Base-by-base conservation (phyloP, 2,797 vertebrate genomes). In the Todus mexicanus region DNA sequence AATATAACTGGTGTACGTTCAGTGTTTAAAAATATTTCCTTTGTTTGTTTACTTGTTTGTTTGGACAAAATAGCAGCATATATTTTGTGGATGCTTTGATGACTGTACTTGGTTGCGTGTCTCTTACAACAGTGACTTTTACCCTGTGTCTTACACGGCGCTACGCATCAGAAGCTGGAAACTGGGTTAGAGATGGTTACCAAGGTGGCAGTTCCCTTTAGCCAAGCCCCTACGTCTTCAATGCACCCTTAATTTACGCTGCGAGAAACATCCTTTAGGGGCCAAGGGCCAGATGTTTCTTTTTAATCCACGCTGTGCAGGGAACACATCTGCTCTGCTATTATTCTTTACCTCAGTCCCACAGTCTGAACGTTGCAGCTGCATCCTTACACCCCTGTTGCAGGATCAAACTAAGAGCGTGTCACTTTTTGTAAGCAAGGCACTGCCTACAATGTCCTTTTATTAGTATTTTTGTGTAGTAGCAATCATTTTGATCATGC, bases 281-380 rank as follows among this genome's bases (percentile, higher is more conserved):
- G 88, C 94, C 84, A 95, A 95, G 85, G 94, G 87, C 85, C 95
- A 96, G 90, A 94, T 91, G 87, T 92, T 95, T 89, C 90, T 86
- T 94, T 95, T 94, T 89, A 93, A 91, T 91, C 87, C 84, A 56
- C 2, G 6, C 90, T 70, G 84, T 63, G 59, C 76, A 85, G 76
- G 87, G 87, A 89, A 42, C 72, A 57, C 84, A 89, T 90, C 93
- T 94, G 93, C 78, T 94, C 82, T 48, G 69, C 84, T 93, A 47
- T 90, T 92, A 47, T 91, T 81, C 93, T 84, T 90, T 72, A 92
- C 85, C 90, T 91, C 70, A 51, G 60, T 66, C 91, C 76, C 71
- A 63, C 35, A 61, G 57, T 14, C 65, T 69, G 78, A 95, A 54
- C 56, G 12, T 57, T 54, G 57, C 95, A 91, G 91, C 91, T 95